phyloP scores from a whole-genome alignment of 2,888 invertebrate species.

The Leucania comma region DNA sequence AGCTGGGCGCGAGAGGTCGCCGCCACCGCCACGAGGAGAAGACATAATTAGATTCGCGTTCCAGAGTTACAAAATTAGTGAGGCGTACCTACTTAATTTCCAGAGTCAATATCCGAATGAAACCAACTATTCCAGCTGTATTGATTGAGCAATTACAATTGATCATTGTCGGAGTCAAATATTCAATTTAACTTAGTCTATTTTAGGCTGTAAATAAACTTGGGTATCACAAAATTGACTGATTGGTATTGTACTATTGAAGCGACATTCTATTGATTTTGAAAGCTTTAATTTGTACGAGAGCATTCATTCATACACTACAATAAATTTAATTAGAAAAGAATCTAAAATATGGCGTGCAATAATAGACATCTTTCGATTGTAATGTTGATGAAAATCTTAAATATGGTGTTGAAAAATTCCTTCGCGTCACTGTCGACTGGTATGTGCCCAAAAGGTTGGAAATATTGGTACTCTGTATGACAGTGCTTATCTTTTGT shows the following conservation, averaged over 20 bases:
- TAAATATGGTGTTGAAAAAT: too few relatives aligned
- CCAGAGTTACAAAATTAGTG: not conserved
- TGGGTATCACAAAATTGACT: not conserved
- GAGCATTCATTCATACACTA: not conserved
- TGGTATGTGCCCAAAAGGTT: too few relatives aligned
- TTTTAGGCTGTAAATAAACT: not conserved
- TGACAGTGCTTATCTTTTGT: too few relatives aligned
- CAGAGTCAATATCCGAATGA: not conserved
- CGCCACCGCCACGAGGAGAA: too few relatives aligned
- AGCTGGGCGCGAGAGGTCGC: too few relatives aligned
- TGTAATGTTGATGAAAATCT: too few relatives aligned
- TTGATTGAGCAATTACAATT: slow-evolving; percentile 16
- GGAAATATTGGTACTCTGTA: too few relatives aligned
- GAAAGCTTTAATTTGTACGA: not conserved
- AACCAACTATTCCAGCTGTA: slow-evolving; percentile 1
- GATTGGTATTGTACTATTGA: not conserved
- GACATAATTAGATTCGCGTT: not conserved
- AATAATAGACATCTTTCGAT: too few relatives aligned
- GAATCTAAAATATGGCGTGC: too few relatives aligned
- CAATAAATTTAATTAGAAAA: too few relatives aligned
- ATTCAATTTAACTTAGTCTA: slow-evolving; percentile 12
- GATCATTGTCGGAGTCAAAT: slow-evolving; percentile 4
- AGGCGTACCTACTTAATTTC: not conserved
- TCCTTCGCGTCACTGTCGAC: too few relatives aligned
- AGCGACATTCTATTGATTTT: not conserved